Base-by-base conservation (phyloP, 2,797 vertebrate species). In the Sebastes oblongus region DNA sequence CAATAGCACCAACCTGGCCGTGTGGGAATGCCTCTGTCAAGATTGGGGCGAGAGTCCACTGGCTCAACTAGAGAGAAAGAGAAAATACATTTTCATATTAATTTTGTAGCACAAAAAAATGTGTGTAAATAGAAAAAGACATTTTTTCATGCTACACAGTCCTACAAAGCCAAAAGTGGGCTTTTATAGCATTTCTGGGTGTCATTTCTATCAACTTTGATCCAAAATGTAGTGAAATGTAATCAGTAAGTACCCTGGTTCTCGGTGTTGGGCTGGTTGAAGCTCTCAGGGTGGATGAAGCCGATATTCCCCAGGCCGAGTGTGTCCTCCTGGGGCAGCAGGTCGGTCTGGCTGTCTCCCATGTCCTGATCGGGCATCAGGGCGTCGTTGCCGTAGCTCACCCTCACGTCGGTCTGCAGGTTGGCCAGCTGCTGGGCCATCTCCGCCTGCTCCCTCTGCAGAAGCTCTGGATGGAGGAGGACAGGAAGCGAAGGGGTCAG, bases 311-410 rank as follows among this genome's bases (percentile, higher is more conserved):
- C 97, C 72, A 97, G 89, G 86, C 94, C 96, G 82, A 97, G 36
- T 0, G 87, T 72, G 95, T 82, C 97, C 94, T 94, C 93, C 82
- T 97, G 96, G 1, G 97, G 96, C 82, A 98, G 94, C 72, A 97
- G 95, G 82, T 99, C 97, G 13, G 95, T 96, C 87, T 92, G 92
- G 1, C 96, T 97, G 86, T 98, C 97, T 0, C 97, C 97, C 82
- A 97, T 73, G 82, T 94, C 93, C 89, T 92, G 93, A 64, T 97
- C 97, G 0, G 98, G 98, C 97, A 99, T 98, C 84, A 99, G 97
- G 55, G 98, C 98, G 22, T 99, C 98, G 1, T 99, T 99, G 54
- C 98, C 98, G 12, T 99, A 99, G 91, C 98, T 99, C 92, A 99
- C 96, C 72, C 98, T 96, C 64, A 96, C 96, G 8, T 99, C 98